Evolutionary conservation across 2,113 vertebrate genomes (phyloP).

Genomic region (Atherinomorus stipes): DNA sequence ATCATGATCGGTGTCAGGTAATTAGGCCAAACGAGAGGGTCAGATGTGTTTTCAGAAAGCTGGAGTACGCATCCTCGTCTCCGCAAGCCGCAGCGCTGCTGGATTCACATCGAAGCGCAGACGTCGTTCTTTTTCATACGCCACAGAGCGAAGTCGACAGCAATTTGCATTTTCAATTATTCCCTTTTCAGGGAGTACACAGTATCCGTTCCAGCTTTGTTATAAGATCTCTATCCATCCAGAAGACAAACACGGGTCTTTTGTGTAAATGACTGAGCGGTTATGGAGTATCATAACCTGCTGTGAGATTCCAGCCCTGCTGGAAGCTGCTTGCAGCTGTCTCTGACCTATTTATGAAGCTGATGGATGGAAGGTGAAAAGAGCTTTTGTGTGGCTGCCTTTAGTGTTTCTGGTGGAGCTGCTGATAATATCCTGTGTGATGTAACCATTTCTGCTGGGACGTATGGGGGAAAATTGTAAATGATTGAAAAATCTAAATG

Average conservation of each 20-base stretch:
- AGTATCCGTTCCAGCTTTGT: conserved; percentile 6
- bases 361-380: conserved; percentile 58
- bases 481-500: neutral
- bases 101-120: too few species aligned
- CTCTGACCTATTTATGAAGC: conserved; percentile 67
- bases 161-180: neutral
- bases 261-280: conserved; percentile 32
- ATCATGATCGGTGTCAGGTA: conserved; percentile 24
- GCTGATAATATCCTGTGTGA: conserved; percentile 7
- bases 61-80: too few species aligned
- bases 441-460: neutral
- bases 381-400: conserved; percentile 41
- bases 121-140: too few species aligned
- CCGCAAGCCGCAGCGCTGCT: too few species aligned
- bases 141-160: neutral
- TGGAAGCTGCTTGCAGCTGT: conserved; percentile 58
- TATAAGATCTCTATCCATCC: neutral
- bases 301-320: conserved; percentile 27
- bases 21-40: conserved; percentile 2
- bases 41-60: neutral
- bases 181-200: neutral
- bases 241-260: conserved; percentile 13
- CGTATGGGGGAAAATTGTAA: neutral
- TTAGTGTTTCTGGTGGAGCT: conserved; percentile 36
- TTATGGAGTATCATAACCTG: conserved; percentile 49